Base-by-base conservation (phyloP, 2,888 invertebrate genomes). In the Apocheima hispidaria region DNA sequence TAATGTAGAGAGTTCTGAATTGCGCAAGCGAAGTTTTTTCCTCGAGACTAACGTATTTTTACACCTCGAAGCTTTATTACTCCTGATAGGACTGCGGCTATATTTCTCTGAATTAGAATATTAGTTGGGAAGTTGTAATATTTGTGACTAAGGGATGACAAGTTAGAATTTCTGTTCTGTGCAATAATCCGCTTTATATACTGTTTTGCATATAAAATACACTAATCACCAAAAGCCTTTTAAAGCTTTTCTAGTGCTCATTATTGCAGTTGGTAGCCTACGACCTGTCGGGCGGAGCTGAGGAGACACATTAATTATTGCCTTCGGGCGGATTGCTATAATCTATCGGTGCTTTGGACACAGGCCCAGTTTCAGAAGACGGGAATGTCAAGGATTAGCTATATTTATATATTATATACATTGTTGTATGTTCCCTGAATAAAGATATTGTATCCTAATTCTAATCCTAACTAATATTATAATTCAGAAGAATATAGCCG, bases 231-330 rank as follows among this genome's bases (percentile, higher is more conserved):
- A n/a, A n/a, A n/a, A 70, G 69, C 77, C n/a, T n/a, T 56, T 61
- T 64, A 70, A 76, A 71, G 75, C 60, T 46, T 67, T 67, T 71
- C 72, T 71, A 71, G 68, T 70, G 70, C 73, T 83, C 78, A 78
- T 83, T 84, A 83, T 75, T 79, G 73, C 73, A 76, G 72, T 70
- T 75, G 71, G 75, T 75, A 75, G 82, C 69, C 74, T 74, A 72
- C 61, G 56, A 54, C 56, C 38, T 43, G 63, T 55, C 55, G 44
- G 55, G 65, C 56, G 63, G 66, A 51, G 55, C 66, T 50, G 71
- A 73, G 71, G 71, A 78, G 74, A 77, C 73, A 79, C 81, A 87
- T 84, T 85, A 84, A 87, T 86, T 83, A 82, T 77, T 66, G 73
- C 72, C 62, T 65, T 57, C 48, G 70, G 68, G 70, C 70, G 65